Evolutionary conservation across 2,797 vertebrate species (phyloP).

Genomic region (Spea hammondii): DNA sequence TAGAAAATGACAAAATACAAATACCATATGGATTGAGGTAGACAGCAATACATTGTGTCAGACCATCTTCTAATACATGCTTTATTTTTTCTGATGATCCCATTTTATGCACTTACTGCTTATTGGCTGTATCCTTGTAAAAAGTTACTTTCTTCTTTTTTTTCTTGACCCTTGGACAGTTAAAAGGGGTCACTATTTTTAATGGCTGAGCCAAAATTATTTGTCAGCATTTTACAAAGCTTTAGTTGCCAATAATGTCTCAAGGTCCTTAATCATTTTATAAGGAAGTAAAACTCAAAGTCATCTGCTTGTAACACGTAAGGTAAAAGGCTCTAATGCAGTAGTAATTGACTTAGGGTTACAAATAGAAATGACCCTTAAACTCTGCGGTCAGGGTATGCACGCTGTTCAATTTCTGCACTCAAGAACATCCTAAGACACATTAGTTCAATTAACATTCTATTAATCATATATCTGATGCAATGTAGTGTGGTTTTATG

Average conservation of each 20-base stretch:
- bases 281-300: slow-evolving; percentile 41
- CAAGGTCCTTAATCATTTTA: slow-evolving; percentile 44
- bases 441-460: neutral
- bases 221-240: slow-evolving; percentile 47
- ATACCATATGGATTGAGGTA: no score
- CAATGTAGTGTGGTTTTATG: neutral
- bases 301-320: slow-evolving; percentile 30
- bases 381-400: slow-evolving; percentile 12
- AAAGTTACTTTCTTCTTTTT: slow-evolving; percentile 17
- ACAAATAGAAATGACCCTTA: slow-evolving; percentile 25
- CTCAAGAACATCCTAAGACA: neutral
- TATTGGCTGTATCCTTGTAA: neutral
- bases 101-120: neutral
- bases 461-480: neutral
- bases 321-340: slow-evolving; percentile 31
- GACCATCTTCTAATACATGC: no score
- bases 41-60: no score
- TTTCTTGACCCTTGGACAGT: slow-evolving; percentile 7
- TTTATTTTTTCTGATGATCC: no score
- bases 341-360: slow-evolving; percentile 26
- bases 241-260: slow-evolving; percentile 32
- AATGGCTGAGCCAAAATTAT: slow-evolving; percentile 30
- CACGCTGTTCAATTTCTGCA: slow-evolving; percentile 3
- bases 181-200: slow-evolving; percentile 23
- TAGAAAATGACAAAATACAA: no score